Conservation (phyloP, 2,797 vertebrate species). For the Calcarius lapponicus region DNA sequence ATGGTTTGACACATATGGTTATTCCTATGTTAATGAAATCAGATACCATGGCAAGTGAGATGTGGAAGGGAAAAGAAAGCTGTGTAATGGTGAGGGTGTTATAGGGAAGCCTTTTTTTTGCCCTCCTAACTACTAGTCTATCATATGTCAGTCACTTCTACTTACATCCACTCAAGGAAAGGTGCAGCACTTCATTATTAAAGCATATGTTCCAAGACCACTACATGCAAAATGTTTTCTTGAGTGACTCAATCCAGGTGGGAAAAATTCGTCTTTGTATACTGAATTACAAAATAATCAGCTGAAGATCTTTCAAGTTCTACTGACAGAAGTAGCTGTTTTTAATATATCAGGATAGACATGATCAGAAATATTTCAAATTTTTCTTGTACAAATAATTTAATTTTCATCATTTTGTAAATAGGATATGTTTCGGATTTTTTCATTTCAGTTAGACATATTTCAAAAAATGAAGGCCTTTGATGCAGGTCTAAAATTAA, state of each 20-base stretch:
- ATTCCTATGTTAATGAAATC: background rate
- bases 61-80: background rate
- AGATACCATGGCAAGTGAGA: background rate
- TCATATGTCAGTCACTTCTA: background rate
- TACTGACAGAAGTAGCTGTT: background rate
- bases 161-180: background rate
- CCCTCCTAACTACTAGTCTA: background rate
- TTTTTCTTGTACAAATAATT: background rate
- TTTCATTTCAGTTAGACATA: background rate
- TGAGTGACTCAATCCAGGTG: background rate
- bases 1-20: conserved; percentile 15
- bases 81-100: background rate
- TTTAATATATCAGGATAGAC: background rate
- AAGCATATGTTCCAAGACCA: background rate
- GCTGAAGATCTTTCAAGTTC: background rate
- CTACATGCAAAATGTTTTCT: background rate
- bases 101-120: background rate
- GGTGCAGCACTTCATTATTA: background rate
- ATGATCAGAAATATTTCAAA: background rate
- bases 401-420: background rate
- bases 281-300: background rate
- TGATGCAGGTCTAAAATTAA: background rate
- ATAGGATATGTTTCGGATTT: background rate
- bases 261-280: background rate
- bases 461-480: background rate